Evolutionary conservation across 2,113 vertebrate species (phyloP).

Genomic region (Addax nasomaculatus): DNA sequence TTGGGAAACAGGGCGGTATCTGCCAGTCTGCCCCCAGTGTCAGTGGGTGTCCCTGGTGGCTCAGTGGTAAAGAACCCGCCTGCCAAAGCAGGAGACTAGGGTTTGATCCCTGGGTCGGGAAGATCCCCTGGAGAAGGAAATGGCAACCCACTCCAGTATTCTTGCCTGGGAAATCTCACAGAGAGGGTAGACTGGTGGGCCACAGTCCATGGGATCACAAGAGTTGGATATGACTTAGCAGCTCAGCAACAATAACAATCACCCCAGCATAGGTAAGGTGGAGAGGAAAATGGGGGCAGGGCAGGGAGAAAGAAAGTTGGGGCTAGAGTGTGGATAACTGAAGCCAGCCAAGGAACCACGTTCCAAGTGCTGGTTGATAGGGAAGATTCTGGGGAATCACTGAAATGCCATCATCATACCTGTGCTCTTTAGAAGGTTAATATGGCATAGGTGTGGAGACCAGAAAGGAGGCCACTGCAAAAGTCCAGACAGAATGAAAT

Average conservation of each 20-base stretch:
- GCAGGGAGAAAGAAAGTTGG: neutral
- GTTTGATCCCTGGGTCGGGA: neutral
- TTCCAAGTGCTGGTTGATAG: neutral
- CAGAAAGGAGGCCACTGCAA: neutral
- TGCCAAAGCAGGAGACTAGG: neutral
- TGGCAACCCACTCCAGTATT: neutral
- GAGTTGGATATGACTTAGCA: neutral
- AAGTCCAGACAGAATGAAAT: neutral
- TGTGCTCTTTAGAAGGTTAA: neutral
- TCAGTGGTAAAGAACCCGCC: neutral
- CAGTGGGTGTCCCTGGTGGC: neutral
- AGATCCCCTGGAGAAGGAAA: neutral
- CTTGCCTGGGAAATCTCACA: neutral
- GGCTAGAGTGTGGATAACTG: neutral
- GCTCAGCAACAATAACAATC: neutral
- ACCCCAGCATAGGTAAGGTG: neutral
- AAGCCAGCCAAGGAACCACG: neutral
- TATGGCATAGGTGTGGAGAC: neutral
- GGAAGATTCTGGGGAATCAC: neutral
- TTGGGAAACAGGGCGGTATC: neutral
- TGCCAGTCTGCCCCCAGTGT: neutral
- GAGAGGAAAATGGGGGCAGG: neutral
- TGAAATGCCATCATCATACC: neutral
- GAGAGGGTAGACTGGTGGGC: neutral
- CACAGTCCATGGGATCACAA: neutral